Percentiles rank a stretch among this genome's conserved stretches.
Conservation (phyloP, 2,888 invertebrate species). For the Silvanus unidentatus region DNA sequence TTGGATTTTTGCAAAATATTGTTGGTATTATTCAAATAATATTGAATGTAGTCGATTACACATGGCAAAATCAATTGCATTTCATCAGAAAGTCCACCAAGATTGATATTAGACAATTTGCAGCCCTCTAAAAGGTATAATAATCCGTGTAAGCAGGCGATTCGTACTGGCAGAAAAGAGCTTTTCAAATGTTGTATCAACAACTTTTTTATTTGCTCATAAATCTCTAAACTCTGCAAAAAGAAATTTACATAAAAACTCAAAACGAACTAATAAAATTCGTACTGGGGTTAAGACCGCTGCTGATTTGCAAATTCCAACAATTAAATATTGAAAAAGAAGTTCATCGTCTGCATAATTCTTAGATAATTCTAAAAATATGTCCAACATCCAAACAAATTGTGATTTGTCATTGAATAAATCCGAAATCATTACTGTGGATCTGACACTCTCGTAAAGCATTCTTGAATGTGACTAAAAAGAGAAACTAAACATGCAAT, state of each 20-base stretch:
- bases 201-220: constrained; percentile 56
- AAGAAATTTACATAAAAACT: neutral
- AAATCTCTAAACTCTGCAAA: constrained; percentile 52
- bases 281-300: constrained; percentile 57
- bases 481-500: too few relatives aligned
- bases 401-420: constrained; percentile 69
- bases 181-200: constrained; percentile 57
- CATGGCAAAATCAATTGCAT: constrained; percentile 50
- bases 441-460: constrained; percentile 56
- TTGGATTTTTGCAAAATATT: constrained; percentile 45
- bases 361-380: constrained; percentile 60
- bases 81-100: constrained; percentile 47
- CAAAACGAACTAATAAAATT: neutral
- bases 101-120: constrained; percentile 46
- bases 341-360: constrained; percentile 73
- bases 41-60: constrained; percentile 51
- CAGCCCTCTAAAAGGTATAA: constrained; percentile 61
- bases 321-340: constrained; percentile 62
- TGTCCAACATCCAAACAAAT: constrained; percentile 73
- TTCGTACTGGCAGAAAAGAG: constrained; percentile 56
- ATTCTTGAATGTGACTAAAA: constrained; percentile 46
- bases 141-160: constrained; percentile 60
- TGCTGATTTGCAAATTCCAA: constrained; percentile 63
- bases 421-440: constrained; percentile 68
- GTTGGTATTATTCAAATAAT: constrained; percentile 44